phyloP scores from a whole-genome alignment of 2,888 invertebrate genomes.

The Augiades crinisus region DNA sequence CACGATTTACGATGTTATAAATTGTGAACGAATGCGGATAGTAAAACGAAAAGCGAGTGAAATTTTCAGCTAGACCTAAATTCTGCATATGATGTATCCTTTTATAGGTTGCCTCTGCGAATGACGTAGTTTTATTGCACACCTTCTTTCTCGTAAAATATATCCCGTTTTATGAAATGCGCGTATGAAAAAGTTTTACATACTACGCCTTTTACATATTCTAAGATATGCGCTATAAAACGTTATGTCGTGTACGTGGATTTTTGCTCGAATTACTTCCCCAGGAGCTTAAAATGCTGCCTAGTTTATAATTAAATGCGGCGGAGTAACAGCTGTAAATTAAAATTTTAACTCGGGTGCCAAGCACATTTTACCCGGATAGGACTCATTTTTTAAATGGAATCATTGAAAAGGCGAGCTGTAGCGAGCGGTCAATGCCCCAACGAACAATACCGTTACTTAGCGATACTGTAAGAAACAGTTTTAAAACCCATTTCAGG shows the following conservation, averaged over 20 bases:
- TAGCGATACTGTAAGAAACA: conserved; percentile 23
- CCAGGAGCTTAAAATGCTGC: conserved; percentile 1
- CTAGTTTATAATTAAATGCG: conserved; percentile 20
- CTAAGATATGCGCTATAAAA: conserved; percentile 1
- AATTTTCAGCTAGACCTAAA: conserved; percentile 62
- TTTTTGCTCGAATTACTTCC: not conserved
- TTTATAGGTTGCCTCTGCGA: conserved; percentile 32
- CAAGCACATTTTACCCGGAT: conserved; percentile 19
- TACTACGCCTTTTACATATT: not conserved
- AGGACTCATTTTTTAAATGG: conserved; percentile 23
- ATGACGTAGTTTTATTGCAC: conserved; percentile 39
- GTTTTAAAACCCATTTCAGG: conserved; percentile 16
- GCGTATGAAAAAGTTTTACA: conserved; percentile 16
- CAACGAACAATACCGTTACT: conserved; percentile 19
- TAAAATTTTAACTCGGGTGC: conserved; percentile 18
- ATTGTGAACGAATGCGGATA: conserved; percentile 66
- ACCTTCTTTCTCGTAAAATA: conserved; percentile 31
- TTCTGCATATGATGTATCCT: conserved; percentile 37
- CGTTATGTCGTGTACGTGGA: not conserved
- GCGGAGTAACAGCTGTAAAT: conserved; percentile 21
- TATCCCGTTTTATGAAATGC: conserved; percentile 13
- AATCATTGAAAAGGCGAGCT: conserved; percentile 19
- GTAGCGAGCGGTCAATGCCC: conserved; percentile 16
- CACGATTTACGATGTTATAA: conserved; percentile 70
- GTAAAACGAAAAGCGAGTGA: conserved; percentile 66